Percentiles rank a stretch among this genome's conserved stretches.
Evolutionary conservation across 2,888 invertebrate species (phyloP).

Genomic region (Microchrysa polita): DNA sequence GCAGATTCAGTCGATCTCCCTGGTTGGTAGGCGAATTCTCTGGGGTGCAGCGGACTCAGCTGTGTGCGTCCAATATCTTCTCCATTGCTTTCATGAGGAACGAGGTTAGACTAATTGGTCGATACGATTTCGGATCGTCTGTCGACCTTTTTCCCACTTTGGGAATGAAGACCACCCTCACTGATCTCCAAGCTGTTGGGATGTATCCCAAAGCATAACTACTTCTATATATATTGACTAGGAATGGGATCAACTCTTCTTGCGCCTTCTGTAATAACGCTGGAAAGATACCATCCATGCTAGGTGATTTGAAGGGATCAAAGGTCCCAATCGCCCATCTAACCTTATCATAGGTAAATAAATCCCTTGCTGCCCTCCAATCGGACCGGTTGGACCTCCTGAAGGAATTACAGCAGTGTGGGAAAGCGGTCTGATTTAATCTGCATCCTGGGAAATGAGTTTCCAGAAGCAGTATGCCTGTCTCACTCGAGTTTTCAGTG

Average conservation of each 20-base stretch:
- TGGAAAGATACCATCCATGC: no score
- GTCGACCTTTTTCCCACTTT: neutral
- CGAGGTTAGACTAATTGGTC: neutral
- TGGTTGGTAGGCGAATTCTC: neutral
- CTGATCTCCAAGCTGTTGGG: neutral
- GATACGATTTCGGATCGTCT: neutral
- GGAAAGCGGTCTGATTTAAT: no score
- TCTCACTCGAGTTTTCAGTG: no score
- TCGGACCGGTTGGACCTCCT: no score
- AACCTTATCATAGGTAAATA: no score
- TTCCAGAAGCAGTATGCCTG: neutral
- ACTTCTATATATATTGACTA: neutral
- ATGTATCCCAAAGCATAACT: neutral
- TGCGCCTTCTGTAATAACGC: no score
- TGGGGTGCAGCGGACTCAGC: neutral
- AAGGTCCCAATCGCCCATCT: no score
- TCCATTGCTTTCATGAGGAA: neutral
- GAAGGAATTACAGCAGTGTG: no score
- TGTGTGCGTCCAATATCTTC: neutral
- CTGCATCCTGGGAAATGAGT: no score
- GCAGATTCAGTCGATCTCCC: neutral
- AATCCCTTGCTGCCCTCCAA: no score
- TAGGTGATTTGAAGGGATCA: no score
- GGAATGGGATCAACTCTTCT: no score
- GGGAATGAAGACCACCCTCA: conserved; percentile 4